Evolutionary conservation across 1,140 invertebrate genomes (phyloP), one percentile per base, ranked within the genome.

Genomic region (Oedothorax gibbosus): DNA sequence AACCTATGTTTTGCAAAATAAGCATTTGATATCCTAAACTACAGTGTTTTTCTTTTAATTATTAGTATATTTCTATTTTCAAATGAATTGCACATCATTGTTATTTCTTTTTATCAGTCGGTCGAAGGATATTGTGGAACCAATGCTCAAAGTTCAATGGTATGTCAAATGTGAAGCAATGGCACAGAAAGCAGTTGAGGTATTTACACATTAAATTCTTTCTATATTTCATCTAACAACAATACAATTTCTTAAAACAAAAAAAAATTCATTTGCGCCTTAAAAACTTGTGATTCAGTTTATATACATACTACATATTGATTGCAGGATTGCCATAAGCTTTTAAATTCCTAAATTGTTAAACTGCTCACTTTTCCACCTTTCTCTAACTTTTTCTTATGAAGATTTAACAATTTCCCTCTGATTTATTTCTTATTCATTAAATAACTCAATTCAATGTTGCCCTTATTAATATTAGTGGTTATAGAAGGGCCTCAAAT

Each of bases 81-180:
- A 15, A 15, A 78, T 78, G 57, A 62, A 62, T 62, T 15, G 18
- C 57, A 15, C 18, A 12, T 18, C 57, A 12, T 2, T 62, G 35
- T 35, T 35, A 35, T 35, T 35, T 35, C 35, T 35, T 35, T 35
- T 35, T 35, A 35, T 35, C 35, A 99, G 96, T 90, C 93, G 98
- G 69, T 99, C 97, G 4, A 99, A 99, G 91, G 99, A 99, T 91
- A 94, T 99, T 11, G 96, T 99, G 65, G 99, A 99, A 89, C 98
- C 98, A 0, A 92, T 99, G 87, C 93, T 99, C 2, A 99, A 99
- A 90, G 96, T 97, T 0, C 99, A 99, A 91, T 99, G 99, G 99
- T 99, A 92, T 89, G 91, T 93, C 91, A 95, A 88, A 60, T 88
- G 88, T 87, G 86, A 85, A 21, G 87, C 85, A 51, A 88, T 88